phyloP scores from a whole-genome alignment of 1,140 invertebrate genomes.

The Apis laboriosa region DNA sequence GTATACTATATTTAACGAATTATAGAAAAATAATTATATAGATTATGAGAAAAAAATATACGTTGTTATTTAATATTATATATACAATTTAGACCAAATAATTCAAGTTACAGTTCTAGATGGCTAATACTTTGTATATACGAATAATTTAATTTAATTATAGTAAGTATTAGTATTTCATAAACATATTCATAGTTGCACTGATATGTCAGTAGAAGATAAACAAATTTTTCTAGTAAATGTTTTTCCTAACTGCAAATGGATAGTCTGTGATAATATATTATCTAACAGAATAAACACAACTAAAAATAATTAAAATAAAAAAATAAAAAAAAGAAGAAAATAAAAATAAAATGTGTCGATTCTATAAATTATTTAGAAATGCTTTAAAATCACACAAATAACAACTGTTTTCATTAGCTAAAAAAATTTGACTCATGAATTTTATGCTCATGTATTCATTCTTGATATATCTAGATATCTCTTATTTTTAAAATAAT shows the following conservation, averaged over 20 bases:
- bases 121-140: conserved; percentile 38
- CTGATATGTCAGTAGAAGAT: conserved; percentile 37
- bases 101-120: conserved; percentile 22
- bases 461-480: conserved; percentile 5
- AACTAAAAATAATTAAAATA: not conserved
- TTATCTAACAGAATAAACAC: conserved; percentile 55
- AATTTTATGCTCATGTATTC: conserved; percentile 15
- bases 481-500: conserved; percentile 24
- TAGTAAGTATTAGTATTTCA: conserved; percentile 10
- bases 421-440: conserved; percentile 4
- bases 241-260: conserved; percentile 55
- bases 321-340: not conserved
- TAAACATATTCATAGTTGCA: conserved; percentile 42
- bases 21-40: not conserved
- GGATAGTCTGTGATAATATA: conserved; percentile 61
- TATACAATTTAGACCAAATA: conserved; percentile 24
- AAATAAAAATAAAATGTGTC: conserved; percentile 24
- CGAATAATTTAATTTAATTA: conserved; percentile 21
- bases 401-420: conserved; percentile 26
- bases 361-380: conserved; percentile 56
- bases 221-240: conserved; percentile 50
- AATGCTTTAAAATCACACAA: conserved; percentile 42
- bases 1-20: conserved; percentile 15
- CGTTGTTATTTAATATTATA: conserved; percentile 30
- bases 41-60: not conserved